Conservation (phyloP, 1,140 invertebrate species). For the Antheraea mylitta region DNA sequence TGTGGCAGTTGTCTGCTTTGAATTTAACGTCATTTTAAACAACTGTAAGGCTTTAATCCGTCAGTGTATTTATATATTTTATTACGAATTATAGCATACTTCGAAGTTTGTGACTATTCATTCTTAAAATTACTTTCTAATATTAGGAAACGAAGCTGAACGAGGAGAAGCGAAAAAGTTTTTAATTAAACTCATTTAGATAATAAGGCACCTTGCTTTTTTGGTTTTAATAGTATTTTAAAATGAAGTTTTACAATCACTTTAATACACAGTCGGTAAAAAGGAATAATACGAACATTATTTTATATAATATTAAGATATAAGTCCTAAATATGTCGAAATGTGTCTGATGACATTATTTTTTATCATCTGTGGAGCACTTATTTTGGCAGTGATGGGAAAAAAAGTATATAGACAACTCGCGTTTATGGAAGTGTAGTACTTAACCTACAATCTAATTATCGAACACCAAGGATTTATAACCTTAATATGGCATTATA, state of each 20-base stretch:
- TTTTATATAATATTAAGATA: background rate
- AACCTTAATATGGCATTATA: constrained; percentile 67
- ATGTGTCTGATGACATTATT: too few species aligned
- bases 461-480: constrained; percentile 44
- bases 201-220: constrained; percentile 62
- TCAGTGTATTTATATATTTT: too few species aligned
- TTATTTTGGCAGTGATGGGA: background rate
- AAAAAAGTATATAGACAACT: background rate
- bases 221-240: constrained; percentile 43
- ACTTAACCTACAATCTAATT: constrained; percentile 12
- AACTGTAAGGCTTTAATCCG: too few species aligned
- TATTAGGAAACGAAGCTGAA: background rate
- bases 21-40: too few species aligned
- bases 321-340: background rate
- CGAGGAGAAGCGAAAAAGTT: background rate
- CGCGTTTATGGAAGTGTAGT: background rate
- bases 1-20: too few species aligned
- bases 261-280: background rate
- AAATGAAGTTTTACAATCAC: background rate
- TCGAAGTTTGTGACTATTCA: background rate
- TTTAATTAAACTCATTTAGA: constrained; percentile 26
- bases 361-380: background rate
- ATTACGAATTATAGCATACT: background rate
- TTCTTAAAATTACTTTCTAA: background rate
- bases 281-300: too few species aligned